Conservation (phyloP, 2,797 vertebrate species). For the Mormyrops attenuatus region DNA sequence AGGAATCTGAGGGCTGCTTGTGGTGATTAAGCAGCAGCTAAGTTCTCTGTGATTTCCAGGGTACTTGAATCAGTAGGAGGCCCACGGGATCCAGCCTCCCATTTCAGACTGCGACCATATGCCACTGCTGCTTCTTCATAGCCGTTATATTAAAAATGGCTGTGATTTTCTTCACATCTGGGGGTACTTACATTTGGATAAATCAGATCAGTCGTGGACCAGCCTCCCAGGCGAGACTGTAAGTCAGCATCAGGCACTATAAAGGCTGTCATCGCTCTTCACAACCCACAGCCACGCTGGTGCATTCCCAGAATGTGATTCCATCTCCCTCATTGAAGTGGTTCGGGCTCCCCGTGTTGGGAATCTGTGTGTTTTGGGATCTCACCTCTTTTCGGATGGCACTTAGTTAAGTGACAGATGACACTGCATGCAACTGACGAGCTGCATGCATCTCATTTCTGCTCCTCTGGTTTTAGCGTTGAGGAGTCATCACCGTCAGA, state of each 20-base stretch:
- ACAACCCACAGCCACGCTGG: neutral
- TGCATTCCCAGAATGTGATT: neutral
- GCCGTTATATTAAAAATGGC: neutral
- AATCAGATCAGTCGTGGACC: neutral
- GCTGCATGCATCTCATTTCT: neutral
- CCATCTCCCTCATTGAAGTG: neutral
- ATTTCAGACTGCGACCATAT: neutral
- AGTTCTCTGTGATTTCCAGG: neutral
- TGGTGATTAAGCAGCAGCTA: neutral
- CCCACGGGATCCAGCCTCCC: neutral
- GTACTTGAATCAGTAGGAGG: neutral
- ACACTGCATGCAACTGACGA: neutral
- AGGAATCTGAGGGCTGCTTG: neutral
- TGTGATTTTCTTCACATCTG: neutral
- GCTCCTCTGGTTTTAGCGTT: neutral
- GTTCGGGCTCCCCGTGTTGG: neutral
- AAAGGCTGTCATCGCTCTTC: neutral
- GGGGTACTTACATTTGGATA: neutral
- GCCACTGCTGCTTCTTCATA: neutral
- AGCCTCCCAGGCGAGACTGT: neutral
- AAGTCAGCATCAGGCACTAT: neutral
- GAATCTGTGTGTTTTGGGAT: neutral
- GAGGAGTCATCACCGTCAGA: neutral
- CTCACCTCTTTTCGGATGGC: neutral
- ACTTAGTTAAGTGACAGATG: neutral